A percentile compares a stretch with the other conserved stretches of the same genome.
These are phyloP conservation scores for Gallinago jamesoni DNA, from an alignment of 2,113 vertebrate species.

Conservation along the genomic window DNA sequence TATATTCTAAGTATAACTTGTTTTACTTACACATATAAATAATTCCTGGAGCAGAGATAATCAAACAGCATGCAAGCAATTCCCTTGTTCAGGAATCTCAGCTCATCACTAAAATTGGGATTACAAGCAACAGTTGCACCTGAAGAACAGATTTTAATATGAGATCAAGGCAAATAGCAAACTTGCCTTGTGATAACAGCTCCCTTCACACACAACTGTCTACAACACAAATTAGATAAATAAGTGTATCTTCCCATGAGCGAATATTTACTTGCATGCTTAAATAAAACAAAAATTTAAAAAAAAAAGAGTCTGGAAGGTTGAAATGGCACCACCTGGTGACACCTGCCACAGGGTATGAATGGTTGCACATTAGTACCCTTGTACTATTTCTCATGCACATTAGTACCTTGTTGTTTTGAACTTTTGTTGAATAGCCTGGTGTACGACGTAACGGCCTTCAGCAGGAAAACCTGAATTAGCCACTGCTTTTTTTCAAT, in stretches of 20 bases:
- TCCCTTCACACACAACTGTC: background rate
- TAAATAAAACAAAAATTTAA: background rate
- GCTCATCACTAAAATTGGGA: background rate
- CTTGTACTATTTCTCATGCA: background rate
- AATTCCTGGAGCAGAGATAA: background rate
- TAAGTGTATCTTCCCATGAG: background rate
- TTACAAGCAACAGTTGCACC: background rate
- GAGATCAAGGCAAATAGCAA: background rate
- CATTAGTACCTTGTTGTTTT: background rate
- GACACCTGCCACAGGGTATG: background rate
- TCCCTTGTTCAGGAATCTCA: background rate
- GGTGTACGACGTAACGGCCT: background rate
- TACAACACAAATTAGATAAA: background rate
- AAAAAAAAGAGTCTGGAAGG: background rate
- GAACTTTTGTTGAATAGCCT: background rate
- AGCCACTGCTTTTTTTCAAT: background rate
- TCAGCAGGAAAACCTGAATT: background rate
- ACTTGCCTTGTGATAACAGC: background rate
- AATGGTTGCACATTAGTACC: background rate
- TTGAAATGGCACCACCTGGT: slow-evolving; percentile 27
- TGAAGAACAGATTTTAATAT: background rate
- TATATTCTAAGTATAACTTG: background rate
- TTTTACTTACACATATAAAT: background rate
- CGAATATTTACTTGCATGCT: background rate
- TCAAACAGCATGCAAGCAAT: background rate